phyloP scores from a whole-genome alignment of 2,888 invertebrate species.

The Tryphoninae sp. region DNA sequence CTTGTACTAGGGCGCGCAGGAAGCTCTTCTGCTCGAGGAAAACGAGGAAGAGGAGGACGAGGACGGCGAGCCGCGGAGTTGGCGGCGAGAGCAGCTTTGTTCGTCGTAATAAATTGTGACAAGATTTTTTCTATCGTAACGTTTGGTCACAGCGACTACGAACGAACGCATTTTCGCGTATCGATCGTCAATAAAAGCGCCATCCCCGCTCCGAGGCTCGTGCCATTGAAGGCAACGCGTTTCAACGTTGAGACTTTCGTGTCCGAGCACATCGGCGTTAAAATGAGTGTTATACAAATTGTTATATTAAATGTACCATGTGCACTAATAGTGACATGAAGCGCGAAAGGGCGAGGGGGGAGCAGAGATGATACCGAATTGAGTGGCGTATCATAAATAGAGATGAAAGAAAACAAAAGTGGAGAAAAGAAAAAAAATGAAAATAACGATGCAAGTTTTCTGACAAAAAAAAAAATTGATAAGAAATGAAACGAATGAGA shows the following conservation, averaged over 20 bases:
- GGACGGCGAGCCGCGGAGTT: slow-evolving; percentile 92
- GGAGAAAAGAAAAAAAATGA: slow-evolving; percentile 61
- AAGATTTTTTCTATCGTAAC: slow-evolving; percentile 60
- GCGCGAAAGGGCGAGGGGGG: slow-evolving; percentile 28
- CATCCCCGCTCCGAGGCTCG: slow-evolving; percentile 70
- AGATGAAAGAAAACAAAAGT: slow-evolving; percentile 64
- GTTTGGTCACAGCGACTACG: slow-evolving; percentile 70
- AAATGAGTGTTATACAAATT: slow-evolving; percentile 78
- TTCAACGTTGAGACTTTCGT: slow-evolving; percentile 61
- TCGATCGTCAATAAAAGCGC: slow-evolving; percentile 67
- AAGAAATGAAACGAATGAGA: slow-evolving; percentile 54
- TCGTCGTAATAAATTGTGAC: slow-evolving; percentile 66
- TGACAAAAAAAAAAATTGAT: slow-evolving; percentile 64
- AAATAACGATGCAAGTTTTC: slow-evolving; percentile 74
- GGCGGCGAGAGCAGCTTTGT: slow-evolving; percentile 90
- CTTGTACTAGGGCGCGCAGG: slow-evolving; percentile 79
- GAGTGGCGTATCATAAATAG: slow-evolving; percentile 66
- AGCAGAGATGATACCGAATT: slow-evolving; percentile 56
- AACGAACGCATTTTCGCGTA: slow-evolving; percentile 66
- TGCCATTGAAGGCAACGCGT: slow-evolving; percentile 71
- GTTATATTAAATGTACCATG: slow-evolving; percentile 73
- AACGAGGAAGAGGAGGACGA: slow-evolving; percentile 94
- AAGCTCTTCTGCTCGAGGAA: slow-evolving; percentile 89
- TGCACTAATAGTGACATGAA: slow-evolving; percentile 61
- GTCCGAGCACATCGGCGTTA: slow-evolving; percentile 72